These are phyloP conservation scores for Encarsia formosa DNA, from an alignment of 2,888 invertebrate genomes.

Conservation along the genomic window DNA sequence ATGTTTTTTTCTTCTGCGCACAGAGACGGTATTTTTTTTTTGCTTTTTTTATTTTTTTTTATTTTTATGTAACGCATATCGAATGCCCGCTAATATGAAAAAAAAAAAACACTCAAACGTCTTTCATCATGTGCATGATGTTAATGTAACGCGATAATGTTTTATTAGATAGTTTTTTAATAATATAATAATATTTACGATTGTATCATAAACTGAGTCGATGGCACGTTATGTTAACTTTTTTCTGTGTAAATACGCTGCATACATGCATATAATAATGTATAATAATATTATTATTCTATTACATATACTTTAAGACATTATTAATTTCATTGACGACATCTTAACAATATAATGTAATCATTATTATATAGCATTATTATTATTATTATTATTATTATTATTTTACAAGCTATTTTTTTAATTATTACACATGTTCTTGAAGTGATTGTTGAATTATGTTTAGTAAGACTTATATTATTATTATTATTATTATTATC, in stretches of 20 bases:
- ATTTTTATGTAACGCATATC: too few species aligned
- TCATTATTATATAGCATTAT: conserved; percentile 45
- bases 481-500: conserved; percentile 32
- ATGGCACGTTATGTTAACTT: conserved; percentile 47
- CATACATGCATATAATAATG: conserved; percentile 36
- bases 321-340: conserved; percentile 21
- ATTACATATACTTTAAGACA: conserved; percentile 30
- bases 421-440: conserved; percentile 32
- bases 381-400: conserved; percentile 28
- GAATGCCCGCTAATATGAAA: conserved; percentile 23
- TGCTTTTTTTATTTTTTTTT: too few species aligned
- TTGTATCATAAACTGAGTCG: conserved; percentile 37
- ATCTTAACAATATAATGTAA: conserved; percentile 33
- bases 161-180: conserved; percentile 33
- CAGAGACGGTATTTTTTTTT: too few species aligned
- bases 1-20: too few species aligned
- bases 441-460: conserved; percentile 42
- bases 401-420: conserved; percentile 23
- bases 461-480: conserved; percentile 42
- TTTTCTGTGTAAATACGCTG: conserved; percentile 46
- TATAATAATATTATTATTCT: conserved; percentile 43
- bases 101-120: conserved; percentile 24
- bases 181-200: conserved; percentile 41
- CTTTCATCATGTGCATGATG: conserved; percentile 22
- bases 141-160: conserved; percentile 7